Base-by-base conservation (phyloP, 2,888 invertebrate species). In the Heliconius ismenius region DNA sequence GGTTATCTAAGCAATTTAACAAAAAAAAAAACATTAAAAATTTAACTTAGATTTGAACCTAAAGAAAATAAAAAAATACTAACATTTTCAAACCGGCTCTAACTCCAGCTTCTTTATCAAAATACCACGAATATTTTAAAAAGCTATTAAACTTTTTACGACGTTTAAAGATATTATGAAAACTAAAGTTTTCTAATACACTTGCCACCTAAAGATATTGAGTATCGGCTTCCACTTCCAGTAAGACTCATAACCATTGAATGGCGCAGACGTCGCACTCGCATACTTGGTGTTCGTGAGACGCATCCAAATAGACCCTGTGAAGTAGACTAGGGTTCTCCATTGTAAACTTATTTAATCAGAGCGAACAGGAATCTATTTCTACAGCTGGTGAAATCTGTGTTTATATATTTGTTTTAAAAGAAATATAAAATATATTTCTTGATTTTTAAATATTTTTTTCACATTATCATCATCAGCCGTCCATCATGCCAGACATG, bases 221-320 rank as follows among this genome's bases (percentile, higher is more conserved):
- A 75, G 76, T 75, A 77, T 74, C 73, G 77, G 69, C 74, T 79
- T 75, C 75, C 62, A 75, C 74, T 79, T 74, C 75, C 62, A 75
- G 73, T 60, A 67, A 76, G 64, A 73, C 63, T 79, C 79, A 73
- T 77, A 77, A 79, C 79, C 79, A 79, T 77, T 70, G 79, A 79
- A 80, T 67, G 74, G 75, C 75, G 75, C 69, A 78, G 79, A 80
- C 79, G 90, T 90, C 90, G 89, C 78, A 73, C 73, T 77, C 81
- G 75, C 78, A 79, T 79, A 80, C 81, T 78, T 74, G 60, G 58
- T 62, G 74, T 73, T 72, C 82, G 82, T 81, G 81, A 78, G 74
- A 76, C 58, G 80, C 79, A 76, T 82, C 69, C 79, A 75, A 78
- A 80, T 79, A 67, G 68, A 74, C 32, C 63, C 75, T 39, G 68